Base-by-base conservation (phyloP, 53 echinoderm and acorn worm species). In the Arbacia lixula region DNA sequence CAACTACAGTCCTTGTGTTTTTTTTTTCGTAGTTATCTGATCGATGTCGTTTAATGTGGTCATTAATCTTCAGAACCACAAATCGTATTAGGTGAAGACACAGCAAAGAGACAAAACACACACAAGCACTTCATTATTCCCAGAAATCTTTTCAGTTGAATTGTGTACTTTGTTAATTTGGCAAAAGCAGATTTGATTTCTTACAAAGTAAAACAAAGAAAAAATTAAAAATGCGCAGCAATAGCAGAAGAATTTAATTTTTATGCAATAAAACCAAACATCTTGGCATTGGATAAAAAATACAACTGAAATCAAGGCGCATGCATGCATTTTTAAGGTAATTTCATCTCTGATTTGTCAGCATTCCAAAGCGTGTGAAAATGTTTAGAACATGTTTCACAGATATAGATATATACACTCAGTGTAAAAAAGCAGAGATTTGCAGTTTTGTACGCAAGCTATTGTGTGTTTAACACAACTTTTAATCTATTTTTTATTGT, bases 11-110 rank as follows among this genome's bases (percentile, higher is more conserved):
- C n/a, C n/a, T n/a, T 35, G 8, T 74, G 5, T 72, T 51, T 3
- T 28, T 74, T 54, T 77, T 77, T 36, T 76, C 77, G 58, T 77
- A 77, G 56, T 77, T n/a, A 57, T 77, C 77, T 77, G 77, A 81
- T 81, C 79, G 41, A 30, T 81, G 82, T 81, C 63, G 57, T 60
- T 81, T 81, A 79, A 63, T 81, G 62, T 81, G 82, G 82, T 81
- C n/a, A 81, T 36, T 77, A 62, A 81, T 50, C 63, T 40, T 63
- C 82, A 81, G 30, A 81, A 81, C 82, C 82, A 81, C 82, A 81
- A 41, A 63, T 81, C 43, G 28, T 81, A 42, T 11, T 28, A 39
- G 17, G 64, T 46, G 63, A 49, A 63, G 41, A 81, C 41, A 81
- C 82, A 81, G 77, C 77, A 77, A 77, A 37, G n/a, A 77, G 40